phyloP scores from a whole-genome alignment of 37 sponge, comb jelly and placozoan genomes.

The Crambe crambe region DNA sequence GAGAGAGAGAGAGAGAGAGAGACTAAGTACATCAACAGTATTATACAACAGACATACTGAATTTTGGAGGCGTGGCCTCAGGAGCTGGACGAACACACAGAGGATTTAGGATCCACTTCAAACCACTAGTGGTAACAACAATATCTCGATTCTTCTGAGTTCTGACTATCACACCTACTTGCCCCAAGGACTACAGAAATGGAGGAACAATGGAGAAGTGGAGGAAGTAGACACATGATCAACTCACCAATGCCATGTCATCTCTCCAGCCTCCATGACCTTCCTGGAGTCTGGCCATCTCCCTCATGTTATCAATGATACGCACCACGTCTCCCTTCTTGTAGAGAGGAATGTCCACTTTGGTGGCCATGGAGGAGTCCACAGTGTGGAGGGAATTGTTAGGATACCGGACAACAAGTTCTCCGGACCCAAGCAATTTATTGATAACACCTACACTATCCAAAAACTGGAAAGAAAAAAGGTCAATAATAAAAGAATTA shows the following conservation, averaged over 20 bases:
- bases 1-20: neutral
- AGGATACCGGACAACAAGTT: slow-evolving; percentile 17
- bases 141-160: slow-evolving; percentile 51
- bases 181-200: slow-evolving; percentile 70
- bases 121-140: slow-evolving; percentile 54
- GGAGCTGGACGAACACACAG: slow-evolving; percentile 56
- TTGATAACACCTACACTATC: slow-evolving; percentile 18
- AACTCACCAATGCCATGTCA: slow-evolving; percentile 72
- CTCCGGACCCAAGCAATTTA: neutral
- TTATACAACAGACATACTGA: no score
- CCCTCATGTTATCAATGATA: slow-evolving; percentile 74
- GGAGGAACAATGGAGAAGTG: neutral
- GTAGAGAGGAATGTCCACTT: neutral
- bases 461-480: no score
- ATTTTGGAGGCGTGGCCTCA: slow-evolving; percentile 31
- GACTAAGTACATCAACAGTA: neutral
- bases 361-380: slow-evolving; percentile 4
- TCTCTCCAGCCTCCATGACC: slow-evolving; percentile 91
- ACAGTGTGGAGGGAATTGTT: slow-evolving; percentile 13
- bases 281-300: slow-evolving; percentile 70
- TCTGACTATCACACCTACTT: slow-evolving; percentile 59
- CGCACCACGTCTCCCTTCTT: slow-evolving; percentile 69
- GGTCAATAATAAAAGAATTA: no score
- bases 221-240: neutral
- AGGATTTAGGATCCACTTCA: slow-evolving; percentile 75